A percentile compares a stretch with the other conserved stretches of the same genome.
Conservation (phyloP, 1,140 invertebrate species). For the Drosophila navojoa region DNA sequence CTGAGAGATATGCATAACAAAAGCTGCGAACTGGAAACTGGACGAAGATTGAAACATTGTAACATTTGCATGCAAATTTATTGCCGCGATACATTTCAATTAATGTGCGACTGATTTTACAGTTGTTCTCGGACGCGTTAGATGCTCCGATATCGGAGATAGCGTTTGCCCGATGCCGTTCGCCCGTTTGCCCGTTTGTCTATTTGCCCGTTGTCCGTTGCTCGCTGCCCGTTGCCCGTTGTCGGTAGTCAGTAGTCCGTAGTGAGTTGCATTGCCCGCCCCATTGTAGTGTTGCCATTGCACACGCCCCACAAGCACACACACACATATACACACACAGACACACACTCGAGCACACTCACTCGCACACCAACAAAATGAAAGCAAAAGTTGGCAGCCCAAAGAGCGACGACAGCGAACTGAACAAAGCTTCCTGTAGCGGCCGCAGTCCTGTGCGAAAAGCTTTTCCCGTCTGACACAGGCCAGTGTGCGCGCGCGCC, state of each 20-base stretch:
- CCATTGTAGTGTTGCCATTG: conserved; percentile 22
- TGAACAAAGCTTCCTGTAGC: conserved; percentile 69
- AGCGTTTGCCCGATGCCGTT: not conserved
- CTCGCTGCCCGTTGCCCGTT: conserved; percentile 15
- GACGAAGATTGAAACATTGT: conserved; percentile 35
- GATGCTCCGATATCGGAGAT: conserved; percentile 25
- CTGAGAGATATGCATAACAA: conserved; percentile 58
- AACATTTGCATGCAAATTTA: conserved; percentile 50
- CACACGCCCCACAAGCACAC: conserved; percentile 44
- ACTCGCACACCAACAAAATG: conserved; percentile 57
- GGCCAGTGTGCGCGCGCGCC: conserved; percentile 15
- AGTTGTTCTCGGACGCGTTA: conserved; percentile 43
- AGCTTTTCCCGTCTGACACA: conserved; percentile 45
- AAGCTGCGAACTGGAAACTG: conserved; percentile 7
- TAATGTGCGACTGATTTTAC: conserved; percentile 55
- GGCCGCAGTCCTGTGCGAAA: conserved; percentile 54
- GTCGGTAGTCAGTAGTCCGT: not conserved
- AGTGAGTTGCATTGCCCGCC: conserved; percentile 33
- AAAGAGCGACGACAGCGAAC: conserved; percentile 70
- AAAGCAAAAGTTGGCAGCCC: conserved; percentile 72
- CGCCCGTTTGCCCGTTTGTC: conserved; percentile 1
- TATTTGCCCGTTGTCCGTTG: not conserved
- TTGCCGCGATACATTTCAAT: conserved; percentile 53
- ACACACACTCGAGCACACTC: conserved; percentile 23
- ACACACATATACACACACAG: conserved; percentile 2